phyloP scores from a whole-genome alignment of 2,797 vertebrate genomes.

The Alcedo atthis region DNA sequence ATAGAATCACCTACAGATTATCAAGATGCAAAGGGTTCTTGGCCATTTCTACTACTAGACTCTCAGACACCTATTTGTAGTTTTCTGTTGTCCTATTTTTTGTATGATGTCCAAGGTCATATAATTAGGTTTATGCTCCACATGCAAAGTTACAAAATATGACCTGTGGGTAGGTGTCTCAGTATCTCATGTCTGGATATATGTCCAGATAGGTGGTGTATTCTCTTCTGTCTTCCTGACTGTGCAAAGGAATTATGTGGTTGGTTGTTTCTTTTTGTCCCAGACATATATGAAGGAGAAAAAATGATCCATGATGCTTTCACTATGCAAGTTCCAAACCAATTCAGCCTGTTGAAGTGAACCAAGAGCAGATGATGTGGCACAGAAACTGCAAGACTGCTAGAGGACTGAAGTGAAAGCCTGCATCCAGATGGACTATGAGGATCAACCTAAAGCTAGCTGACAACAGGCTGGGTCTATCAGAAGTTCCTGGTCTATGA shows the following conservation, averaged over 20 bases:
- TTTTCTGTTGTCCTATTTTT: not conserved
- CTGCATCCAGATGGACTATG: not conserved
- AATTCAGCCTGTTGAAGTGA: not conserved
- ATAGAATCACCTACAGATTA: not conserved
- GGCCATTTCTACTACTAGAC: not conserved
- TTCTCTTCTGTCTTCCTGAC: not conserved
- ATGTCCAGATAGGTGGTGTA: not conserved
- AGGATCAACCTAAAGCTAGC: not conserved
- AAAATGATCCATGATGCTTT: not conserved
- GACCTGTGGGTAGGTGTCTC: not conserved
- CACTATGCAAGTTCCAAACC: not conserved
- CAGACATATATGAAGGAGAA: not conserved
- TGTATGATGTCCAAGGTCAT: not conserved
- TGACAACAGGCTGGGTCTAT: not conserved
- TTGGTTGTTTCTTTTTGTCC: not conserved
- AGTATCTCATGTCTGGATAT: not conserved
- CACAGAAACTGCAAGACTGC: not conserved
- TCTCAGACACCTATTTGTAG: not conserved
- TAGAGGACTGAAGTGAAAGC: not conserved
- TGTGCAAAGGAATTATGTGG: not conserved
- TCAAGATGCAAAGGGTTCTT: not conserved
- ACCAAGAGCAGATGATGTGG: not conserved
- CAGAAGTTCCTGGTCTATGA: not conserved
- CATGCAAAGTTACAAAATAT: not conserved
- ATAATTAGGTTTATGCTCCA: not conserved